These are phyloP conservation scores for Tuta absoluta DNA, from an alignment of 2,888 invertebrate genomes.

Conservation along the genomic window DNA sequence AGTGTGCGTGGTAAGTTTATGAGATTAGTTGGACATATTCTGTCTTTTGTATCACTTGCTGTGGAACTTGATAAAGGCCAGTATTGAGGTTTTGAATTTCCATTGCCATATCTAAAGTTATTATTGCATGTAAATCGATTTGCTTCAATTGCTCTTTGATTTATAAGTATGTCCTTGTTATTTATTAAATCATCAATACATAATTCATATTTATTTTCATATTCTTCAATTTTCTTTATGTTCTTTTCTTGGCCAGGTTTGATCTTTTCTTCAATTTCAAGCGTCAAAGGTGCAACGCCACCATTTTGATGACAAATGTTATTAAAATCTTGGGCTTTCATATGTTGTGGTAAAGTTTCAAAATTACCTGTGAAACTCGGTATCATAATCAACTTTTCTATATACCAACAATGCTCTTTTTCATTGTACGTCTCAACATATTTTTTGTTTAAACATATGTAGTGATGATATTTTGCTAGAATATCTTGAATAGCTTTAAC, in stretches of 20 bases:
- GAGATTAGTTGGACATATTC: background rate
- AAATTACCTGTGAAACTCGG: constrained; percentile 3
- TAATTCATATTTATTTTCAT: constrained; percentile 11
- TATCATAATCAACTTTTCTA: constrained; percentile 21
- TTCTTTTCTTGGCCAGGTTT: background rate
- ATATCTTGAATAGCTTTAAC: constrained; percentile 23
- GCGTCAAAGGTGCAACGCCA: background rate
- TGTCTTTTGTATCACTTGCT: background rate
- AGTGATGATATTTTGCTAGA: constrained; percentile 23
- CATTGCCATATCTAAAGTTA: too few species aligned
- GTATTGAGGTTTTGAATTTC: background rate
- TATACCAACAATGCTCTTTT: constrained; percentile 22
- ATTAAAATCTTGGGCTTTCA: constrained; percentile 10
- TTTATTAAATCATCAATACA: background rate
- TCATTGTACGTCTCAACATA: constrained; percentile 19
- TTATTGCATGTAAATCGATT: too few species aligned
- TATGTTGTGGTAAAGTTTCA: constrained; percentile 1
- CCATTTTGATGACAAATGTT: background rate
- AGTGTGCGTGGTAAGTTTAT: background rate
- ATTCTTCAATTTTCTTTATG: background rate
- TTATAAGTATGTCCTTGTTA: background rate
- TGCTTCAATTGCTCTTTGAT: too few species aligned
- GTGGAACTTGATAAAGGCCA: background rate
- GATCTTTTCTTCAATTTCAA: constrained; percentile 12
- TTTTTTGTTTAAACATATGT: constrained; percentile 26